Percentiles rank a stretch among this genome's conserved stretches.
Evolutionary conservation across 2,113 vertebrate genomes (phyloP).

Genomic region (Alces alces): DNA sequence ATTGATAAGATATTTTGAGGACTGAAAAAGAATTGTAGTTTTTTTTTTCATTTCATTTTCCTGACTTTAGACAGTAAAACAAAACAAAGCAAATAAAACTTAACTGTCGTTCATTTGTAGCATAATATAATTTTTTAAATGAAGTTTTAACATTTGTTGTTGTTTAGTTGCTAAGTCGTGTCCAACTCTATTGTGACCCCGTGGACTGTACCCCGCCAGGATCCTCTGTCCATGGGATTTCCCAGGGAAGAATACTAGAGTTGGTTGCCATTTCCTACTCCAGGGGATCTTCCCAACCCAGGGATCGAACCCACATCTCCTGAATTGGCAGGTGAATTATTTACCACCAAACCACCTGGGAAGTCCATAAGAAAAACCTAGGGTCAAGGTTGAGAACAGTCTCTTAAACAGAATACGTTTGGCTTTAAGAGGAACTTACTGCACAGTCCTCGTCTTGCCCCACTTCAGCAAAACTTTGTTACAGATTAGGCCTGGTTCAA

Average conservation of each 20-base stretch:
- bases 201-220: background rate
- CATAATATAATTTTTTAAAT: background rate
- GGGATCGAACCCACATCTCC: background rate
- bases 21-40: background rate
- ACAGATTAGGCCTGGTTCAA: background rate
- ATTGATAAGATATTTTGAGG: background rate
- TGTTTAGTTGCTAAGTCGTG: background rate
- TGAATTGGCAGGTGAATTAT: background rate
- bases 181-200: background rate
- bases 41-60: background rate
- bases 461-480: background rate
- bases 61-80: background rate
- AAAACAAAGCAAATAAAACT: background rate
- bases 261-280: background rate
- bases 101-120: background rate
- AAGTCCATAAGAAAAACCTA: background rate
- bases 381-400: background rate
- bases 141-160: background rate
- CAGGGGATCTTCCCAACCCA: background rate
- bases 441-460: background rate
- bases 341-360: background rate
- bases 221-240: background rate
- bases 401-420: background rate
- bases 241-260: background rate
- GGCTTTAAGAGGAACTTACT: background rate